These are phyloP conservation scores for Hemibagrus wyckioides DNA, from an alignment of 2,113 vertebrate genomes.

Conservation along the genomic window DNA sequence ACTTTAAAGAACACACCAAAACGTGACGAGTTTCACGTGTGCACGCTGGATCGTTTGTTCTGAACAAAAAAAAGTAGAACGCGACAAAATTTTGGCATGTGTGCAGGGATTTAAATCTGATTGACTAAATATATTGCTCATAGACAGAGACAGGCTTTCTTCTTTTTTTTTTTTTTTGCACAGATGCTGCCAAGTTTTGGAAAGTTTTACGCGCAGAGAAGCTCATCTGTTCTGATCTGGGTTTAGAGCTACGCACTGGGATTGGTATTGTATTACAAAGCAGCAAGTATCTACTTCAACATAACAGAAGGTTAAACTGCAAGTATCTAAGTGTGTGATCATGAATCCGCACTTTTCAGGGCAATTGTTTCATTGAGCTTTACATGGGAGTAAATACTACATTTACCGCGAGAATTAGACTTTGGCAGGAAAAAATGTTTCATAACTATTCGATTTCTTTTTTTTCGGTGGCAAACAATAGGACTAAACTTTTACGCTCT, in stretches of 20 bases:
- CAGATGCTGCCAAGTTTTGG: slow-evolving; percentile 33
- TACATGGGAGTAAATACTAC: not conserved
- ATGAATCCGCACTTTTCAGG: not conserved
- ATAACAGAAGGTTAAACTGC: not conserved
- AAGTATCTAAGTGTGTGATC: not conserved
- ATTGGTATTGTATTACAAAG: not conserved
- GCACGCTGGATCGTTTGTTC: slow-evolving; percentile 59
- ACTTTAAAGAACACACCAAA: not conserved
- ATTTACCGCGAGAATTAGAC: not conserved
- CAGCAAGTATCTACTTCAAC: not conserved
- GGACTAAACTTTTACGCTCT: slow-evolving; percentile 2
- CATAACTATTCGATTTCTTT: not conserved
- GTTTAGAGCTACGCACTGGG: not conserved
- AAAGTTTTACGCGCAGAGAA: slow-evolving; percentile 19
- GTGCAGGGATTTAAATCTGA: not conserved
- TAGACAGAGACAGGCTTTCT: slow-evolving; percentile 36
- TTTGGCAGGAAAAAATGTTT: not conserved
- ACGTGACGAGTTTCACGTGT: slow-evolving; percentile 25
- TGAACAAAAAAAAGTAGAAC: slow-evolving; percentile 54
- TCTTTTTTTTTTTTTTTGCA: slow-evolving; percentile 1
- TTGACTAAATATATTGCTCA: slow-evolving; percentile 56
- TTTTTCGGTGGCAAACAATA: slow-evolving; percentile 12
- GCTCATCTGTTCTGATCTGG: no score
- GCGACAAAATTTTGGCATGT: slow-evolving; percentile 65
- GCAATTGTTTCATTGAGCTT: not conserved